Evolutionary conservation across 2,797 vertebrate species (phyloP).

Genomic region (Tokudaia muenninki): DNA sequence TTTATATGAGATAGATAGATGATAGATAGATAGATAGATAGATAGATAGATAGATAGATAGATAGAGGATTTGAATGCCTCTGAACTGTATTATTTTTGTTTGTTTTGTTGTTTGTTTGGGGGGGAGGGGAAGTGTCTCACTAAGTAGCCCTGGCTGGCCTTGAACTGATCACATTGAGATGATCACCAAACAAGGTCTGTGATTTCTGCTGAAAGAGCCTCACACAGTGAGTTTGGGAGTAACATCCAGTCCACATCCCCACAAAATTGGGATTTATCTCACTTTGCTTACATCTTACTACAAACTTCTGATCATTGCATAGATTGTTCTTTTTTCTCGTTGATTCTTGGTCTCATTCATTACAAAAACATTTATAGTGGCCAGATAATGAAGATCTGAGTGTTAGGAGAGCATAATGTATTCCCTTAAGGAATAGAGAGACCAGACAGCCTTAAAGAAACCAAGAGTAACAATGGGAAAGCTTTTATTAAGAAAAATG

Average conservation of each 20-base stretch:
- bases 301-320: not conserved
- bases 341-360: conserved; percentile 5
- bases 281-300: not conserved
- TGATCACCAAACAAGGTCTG: not conserved
- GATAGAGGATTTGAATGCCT: not conserved
- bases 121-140: not conserved
- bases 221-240: not conserved
- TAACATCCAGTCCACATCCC: not conserved
- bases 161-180: not conserved
- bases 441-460: not conserved
- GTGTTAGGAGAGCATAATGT: not conserved
- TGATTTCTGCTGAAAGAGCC: not conserved
- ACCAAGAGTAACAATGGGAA: not conserved
- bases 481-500: conserved; percentile 11
- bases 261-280: not conserved
- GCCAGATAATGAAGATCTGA: not conserved
- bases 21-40: no score
- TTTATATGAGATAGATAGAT: no score
- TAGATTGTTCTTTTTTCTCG: not conserved
- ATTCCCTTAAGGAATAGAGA: not conserved
- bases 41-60: no score
- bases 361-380: not conserved
- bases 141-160: not conserved
- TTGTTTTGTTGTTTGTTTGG: no score
- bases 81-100: not conserved